phyloP scores from a whole-genome alignment of 2,113 vertebrate species.

The Eublepharis macularius region DNA sequence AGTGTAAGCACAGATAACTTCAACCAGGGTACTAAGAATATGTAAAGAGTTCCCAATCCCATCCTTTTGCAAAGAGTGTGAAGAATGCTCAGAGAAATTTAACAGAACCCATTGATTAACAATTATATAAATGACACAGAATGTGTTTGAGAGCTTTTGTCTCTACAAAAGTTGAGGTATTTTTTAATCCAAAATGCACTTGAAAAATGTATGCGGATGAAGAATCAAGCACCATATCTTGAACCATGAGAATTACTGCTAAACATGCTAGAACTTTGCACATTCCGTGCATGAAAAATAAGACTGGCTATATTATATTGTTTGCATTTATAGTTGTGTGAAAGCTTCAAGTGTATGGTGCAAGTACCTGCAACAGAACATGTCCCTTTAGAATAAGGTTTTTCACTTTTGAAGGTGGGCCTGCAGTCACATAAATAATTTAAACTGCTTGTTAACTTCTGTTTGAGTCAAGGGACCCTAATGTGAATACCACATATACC shows the following conservation, averaged over 20 bases:
- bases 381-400: constrained; percentile 14
- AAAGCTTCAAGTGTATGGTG: not conserved
- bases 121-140: constrained; percentile 8
- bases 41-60: constrained; percentile 14
- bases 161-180: not conserved
- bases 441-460: not conserved
- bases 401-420: not conserved
- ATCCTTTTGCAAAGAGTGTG: constrained; percentile 11
- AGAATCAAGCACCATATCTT: not conserved
- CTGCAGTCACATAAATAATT: not conserved
- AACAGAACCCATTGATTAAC: constrained; percentile 20
- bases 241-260: not conserved
- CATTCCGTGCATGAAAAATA: not conserved
- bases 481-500: not conserved
- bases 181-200: constrained; percentile 12
- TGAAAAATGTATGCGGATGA: constrained; percentile 16
- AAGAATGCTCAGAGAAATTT: constrained; percentile 38
- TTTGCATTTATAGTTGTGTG: not conserved
- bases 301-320: not conserved
- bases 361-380: not conserved
- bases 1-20: constrained; percentile 24
- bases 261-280: not conserved
- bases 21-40: constrained; percentile 14
- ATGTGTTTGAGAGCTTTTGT: not conserved
- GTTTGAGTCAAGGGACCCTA: not conserved